Evolutionary conservation across 2,888 invertebrate genomes (phyloP).

Genomic region (Pyrrhosoma nymphula): DNA sequence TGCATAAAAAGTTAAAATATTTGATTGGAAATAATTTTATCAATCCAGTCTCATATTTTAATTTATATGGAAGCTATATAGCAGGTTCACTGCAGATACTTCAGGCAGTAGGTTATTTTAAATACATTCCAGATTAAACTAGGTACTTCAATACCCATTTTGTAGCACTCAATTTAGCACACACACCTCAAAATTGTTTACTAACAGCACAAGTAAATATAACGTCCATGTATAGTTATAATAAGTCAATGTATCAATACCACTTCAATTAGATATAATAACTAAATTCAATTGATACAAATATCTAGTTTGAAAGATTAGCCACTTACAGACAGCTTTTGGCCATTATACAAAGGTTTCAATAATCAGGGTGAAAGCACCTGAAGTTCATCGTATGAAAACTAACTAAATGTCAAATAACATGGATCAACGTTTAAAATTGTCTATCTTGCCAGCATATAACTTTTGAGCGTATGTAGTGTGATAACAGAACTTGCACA

Average conservation of each 20-base stretch:
- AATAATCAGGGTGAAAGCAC: conserved; percentile 57
- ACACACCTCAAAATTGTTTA: conserved; percentile 1
- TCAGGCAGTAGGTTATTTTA: neutral
- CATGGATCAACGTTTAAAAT: conserved; percentile 46
- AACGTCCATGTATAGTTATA: conserved; percentile 14
- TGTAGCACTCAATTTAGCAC: conserved; percentile 16
- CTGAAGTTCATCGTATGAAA: conserved; percentile 55
- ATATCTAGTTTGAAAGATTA: neutral
- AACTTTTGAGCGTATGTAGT: conserved; percentile 25
- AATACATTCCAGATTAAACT: conserved; percentile 1
- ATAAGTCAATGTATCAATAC: conserved; percentile 39
- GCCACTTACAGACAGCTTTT: neutral
- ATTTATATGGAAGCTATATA: conserved; percentile 6
- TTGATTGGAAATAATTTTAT: neutral
- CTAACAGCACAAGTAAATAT: conserved; percentile 44
- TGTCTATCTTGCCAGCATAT: conserved; percentile 29
- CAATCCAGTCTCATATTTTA: conserved; percentile 40
- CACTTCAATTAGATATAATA: conserved; percentile 45
- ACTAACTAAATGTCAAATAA: conserved; percentile 54
- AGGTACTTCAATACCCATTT: conserved; percentile 23
- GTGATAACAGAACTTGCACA: conserved; percentile 3
- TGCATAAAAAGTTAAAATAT: conserved; percentile 40
- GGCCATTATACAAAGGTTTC: conserved; percentile 12
- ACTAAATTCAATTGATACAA: conserved; percentile 33
- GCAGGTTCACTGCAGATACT: neutral